Base-by-base conservation (phyloP, 2,888 invertebrate genomes). In the Isoperla grammatica region DNA sequence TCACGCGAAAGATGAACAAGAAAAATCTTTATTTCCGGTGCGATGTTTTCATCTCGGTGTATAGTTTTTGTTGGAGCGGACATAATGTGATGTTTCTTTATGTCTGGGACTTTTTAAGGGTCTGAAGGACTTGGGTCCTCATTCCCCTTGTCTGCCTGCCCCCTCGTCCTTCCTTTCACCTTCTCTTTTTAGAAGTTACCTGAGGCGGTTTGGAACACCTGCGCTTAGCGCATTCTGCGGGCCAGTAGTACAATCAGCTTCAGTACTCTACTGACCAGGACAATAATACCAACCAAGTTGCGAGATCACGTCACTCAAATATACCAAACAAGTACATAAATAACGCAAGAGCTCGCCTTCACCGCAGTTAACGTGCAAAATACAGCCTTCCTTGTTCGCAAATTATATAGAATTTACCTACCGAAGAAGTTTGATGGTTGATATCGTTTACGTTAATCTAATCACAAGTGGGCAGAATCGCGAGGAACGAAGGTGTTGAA, bases 101-200 rank as follows among this genome's bases (percentile, higher is more conserved):
- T 53, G 53, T 37, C 50, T 50, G 50, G 37, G 39, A 39, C 53
- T 53, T 53, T 53, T 53, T 53, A 53, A 39, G 53, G 53, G 53
- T 53, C 37, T 49, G 39, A 15, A 35, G 50, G 35, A 13, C 50
- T 15, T n/a, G 40, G 39, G 53, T 15, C 39, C 53, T 37, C 39
- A 37, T 15, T 53, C 53, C 39, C 53, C 39, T 17, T 17, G 2
- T 19, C 39, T 9, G 8, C 39, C 39, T 53, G 37, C 19, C 17
- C 19, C 11, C 19, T 45, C 45, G 11, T 9, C 39, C 39, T 39
- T 53, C 53, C 19, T 15, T 19, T 53, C 53, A 53, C 53, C 53
- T 53, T 53, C 53, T 45, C 45, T 53, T 53, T 53, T 53, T 53
- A 19, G 15, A 35, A 37, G 11, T n/a, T 19, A 37, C 53, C 20